Evolutionary conservation across 2,797 vertebrate genomes (phyloP).

Genomic region (Paratrypauchen microcephalus): DNA sequence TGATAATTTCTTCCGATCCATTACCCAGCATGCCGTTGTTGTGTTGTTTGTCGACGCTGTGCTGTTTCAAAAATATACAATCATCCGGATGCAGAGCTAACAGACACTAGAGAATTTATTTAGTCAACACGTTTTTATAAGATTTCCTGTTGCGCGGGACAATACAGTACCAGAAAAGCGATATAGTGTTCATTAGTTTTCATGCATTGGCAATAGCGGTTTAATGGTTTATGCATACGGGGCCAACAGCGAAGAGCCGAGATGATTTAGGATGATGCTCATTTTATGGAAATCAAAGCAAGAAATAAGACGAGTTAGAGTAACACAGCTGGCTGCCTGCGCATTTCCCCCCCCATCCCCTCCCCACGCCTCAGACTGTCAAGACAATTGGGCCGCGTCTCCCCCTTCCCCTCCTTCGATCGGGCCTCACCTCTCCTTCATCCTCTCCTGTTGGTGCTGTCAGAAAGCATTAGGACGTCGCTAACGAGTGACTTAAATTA

Average conservation of each 20-base stretch:
- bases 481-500: constrained; percentile 74
- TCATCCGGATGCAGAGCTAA: constrained; percentile 50
- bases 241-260: constrained; percentile 57
- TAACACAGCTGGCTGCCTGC: constrained; percentile 23
- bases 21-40: constrained; percentile 53
- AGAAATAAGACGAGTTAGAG: constrained; percentile 57
- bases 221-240: constrained; percentile 79
- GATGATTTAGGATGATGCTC: constrained; percentile 78
- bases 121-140: constrained; percentile 70
- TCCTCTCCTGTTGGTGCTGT: constrained; percentile 64
- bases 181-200: constrained; percentile 76
- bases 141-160: constrained; percentile 68
- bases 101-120: constrained; percentile 57
- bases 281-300: constrained; percentile 82
- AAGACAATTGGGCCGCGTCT: constrained; percentile 19
- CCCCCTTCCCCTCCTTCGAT: constrained; percentile 16
- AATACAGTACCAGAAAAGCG: constrained; percentile 50
- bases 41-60: constrained; percentile 43
- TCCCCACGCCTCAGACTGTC: constrained; percentile 20
- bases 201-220: constrained; percentile 71
- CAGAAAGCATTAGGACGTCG: constrained; percentile 63
- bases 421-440: constrained; percentile 46
- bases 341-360: too few relatives aligned
- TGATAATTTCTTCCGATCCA: constrained; percentile 56
- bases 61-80: constrained; percentile 56